Conservation (phyloP, 2,888 invertebrate species). For the Ennomos quercinarius region DNA sequence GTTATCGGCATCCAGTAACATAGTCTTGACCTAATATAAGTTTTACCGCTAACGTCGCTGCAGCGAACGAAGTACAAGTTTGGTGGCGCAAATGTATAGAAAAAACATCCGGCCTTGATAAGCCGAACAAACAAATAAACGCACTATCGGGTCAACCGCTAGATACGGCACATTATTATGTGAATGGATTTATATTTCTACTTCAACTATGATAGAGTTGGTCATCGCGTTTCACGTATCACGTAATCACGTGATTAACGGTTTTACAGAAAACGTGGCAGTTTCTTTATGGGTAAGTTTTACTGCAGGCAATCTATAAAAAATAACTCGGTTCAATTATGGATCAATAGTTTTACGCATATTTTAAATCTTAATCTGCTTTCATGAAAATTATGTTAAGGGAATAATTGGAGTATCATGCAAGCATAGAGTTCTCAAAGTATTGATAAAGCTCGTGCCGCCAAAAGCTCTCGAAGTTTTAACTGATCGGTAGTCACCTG, state of each 20-base stretch:
- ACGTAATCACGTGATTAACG: constrained; percentile 4
- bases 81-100: constrained; percentile 82
- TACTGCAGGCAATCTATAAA: no score
- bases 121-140: constrained; percentile 83
- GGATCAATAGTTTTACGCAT: no score
- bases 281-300: not conserved
- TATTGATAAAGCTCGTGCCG: not conserved
- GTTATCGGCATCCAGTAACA: constrained; percentile 69
- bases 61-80: constrained; percentile 74
- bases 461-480: not conserved
- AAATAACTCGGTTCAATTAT: no score
- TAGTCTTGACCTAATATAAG: constrained; percentile 76
- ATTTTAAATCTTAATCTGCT: no score
- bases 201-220: constrained; percentile 52
- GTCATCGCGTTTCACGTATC: constrained; percentile 5
- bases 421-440: no score
- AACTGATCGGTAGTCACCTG: constrained; percentile 87
- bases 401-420: no score
- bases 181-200: constrained; percentile 71
- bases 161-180: constrained; percentile 74
- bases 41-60: constrained; percentile 73
- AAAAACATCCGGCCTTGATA: constrained; percentile 86
- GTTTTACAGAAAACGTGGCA: constrained; percentile 3
- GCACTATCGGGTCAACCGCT: constrained; percentile 81
- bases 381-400: no score